phyloP scores from a whole-genome alignment of 2,797 vertebrate species.

The Tadarida brasiliensis region DNA sequence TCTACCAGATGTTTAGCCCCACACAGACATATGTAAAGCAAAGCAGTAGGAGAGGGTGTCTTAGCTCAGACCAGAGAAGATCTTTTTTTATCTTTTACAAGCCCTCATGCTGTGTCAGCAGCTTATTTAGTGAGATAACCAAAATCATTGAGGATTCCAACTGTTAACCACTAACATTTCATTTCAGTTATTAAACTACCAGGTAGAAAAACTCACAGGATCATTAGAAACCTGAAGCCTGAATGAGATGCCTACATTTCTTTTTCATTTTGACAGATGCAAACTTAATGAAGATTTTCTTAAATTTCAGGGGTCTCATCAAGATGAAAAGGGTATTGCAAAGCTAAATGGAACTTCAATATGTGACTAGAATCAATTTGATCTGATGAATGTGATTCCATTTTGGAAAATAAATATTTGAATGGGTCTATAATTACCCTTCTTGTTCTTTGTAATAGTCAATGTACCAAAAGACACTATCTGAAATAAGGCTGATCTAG shows the following conservation, averaged over 20 bases:
- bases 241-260: not conserved
- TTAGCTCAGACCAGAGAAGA: slow-evolving; percentile 69
- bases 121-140: slow-evolving; percentile 66
- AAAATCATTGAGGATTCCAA: slow-evolving; percentile 58
- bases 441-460: slow-evolving; percentile 11
- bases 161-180: slow-evolving; percentile 62
- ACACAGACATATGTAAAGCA: slow-evolving; percentile 81
- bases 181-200: slow-evolving; percentile 65
- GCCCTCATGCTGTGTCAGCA: slow-evolving; percentile 74
- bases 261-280: slow-evolving; percentile 49
- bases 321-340: not conserved
- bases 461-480: not conserved
- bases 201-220: not conserved
- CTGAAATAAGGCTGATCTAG: not conserved
- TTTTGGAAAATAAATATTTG: slow-evolving; percentile 33
- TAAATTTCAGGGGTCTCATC: slow-evolving; percentile 6
- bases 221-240: slow-evolving; percentile 3
- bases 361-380: not conserved
- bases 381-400: not conserved
- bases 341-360: slow-evolving; percentile 5
- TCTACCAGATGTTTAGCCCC: slow-evolving; percentile 87
- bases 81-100: slow-evolving; percentile 74
- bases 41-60: slow-evolving; percentile 78
- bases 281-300: slow-evolving; percentile 26
- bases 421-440: not conserved